These are phyloP conservation scores for Callionymus lyra DNA, from an alignment of 2,113 vertebrate species.

Conservation along the genomic window DNA sequence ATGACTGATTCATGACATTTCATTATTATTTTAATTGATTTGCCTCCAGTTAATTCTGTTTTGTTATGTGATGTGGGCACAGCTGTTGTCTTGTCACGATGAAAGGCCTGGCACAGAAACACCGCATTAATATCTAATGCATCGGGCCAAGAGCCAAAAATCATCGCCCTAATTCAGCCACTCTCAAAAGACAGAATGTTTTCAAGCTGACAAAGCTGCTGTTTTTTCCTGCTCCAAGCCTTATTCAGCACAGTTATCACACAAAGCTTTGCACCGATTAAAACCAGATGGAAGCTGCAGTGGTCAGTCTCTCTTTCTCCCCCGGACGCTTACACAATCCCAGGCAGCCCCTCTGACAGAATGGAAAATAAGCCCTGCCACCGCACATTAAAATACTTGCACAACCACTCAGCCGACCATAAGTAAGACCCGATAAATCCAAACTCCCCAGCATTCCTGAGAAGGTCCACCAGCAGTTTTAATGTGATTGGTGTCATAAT, in stretches of 20 bases:
- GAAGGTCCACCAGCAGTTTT: constrained; percentile 11
- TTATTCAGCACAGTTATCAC: constrained; percentile 27
- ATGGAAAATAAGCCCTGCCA: constrained; percentile 57
- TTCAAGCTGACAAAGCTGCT: constrained; percentile 28
- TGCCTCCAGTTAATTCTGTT: too few relatives aligned
- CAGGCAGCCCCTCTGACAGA: constrained; percentile 43
- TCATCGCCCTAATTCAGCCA: constrained; percentile 21
- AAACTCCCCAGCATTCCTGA: constrained; percentile 32
- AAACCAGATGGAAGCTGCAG: constrained; percentile 43
- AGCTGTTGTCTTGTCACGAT: too few relatives aligned
- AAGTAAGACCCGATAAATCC: constrained; percentile 27
- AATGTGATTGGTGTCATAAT: constrained; percentile 10
- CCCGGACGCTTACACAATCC: constrained; percentile 9
- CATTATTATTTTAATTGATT: too few relatives aligned
- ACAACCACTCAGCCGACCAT: constrained; percentile 42
- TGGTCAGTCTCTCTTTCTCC: constrained; percentile 2
- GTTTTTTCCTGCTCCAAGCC: constrained; percentile 1
- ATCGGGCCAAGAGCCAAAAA: background rate
- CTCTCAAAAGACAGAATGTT: constrained; percentile 31
- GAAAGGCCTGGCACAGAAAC: too few relatives aligned
- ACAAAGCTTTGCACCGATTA: constrained; percentile 14
- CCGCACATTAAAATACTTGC: constrained; percentile 55
- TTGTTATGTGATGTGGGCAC: too few relatives aligned
- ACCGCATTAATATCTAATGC: background rate
- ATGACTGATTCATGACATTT: too few relatives aligned